A percentile compares a stretch with the other conserved stretches of the same genome.
Evolutionary conservation across 2,888 invertebrate species (phyloP).

Genomic region (Synanthedon tipuliformis): DNA sequence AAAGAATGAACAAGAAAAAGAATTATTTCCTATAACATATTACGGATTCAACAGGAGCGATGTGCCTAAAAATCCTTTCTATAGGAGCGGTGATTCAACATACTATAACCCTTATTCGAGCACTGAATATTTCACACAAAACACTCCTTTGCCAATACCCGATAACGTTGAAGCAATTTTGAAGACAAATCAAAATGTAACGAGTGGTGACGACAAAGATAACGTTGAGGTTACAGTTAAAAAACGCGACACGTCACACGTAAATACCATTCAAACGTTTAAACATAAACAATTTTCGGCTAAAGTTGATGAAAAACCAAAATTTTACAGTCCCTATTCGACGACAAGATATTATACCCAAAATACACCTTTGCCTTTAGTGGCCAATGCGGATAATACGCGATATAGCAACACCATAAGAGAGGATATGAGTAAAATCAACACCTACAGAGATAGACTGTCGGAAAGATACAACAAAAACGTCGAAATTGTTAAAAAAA

Average conservation of each 20-base stretch:
- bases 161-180: background rate
- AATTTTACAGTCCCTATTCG: background rate
- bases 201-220: background rate
- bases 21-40: background rate
- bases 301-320: background rate
- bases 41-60: background rate
- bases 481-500: too few relatives aligned
- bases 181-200: background rate
- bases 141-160: background rate
- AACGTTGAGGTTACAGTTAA: background rate
- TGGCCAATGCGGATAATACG: too few relatives aligned
- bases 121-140: background rate
- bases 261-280: background rate
- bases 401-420: background rate
- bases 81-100: background rate
- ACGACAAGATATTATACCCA: background rate
- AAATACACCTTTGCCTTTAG: background rate
- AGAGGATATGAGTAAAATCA: too few relatives aligned
- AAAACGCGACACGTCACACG: background rate
- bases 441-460: background rate
- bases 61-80: background rate
- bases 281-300: too few relatives aligned
- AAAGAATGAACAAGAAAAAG: background rate
- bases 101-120: background rate
- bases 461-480: background rate